Conservation (phyloP, 2,888 invertebrate genomes). For the Pimpla rufipes region DNA sequence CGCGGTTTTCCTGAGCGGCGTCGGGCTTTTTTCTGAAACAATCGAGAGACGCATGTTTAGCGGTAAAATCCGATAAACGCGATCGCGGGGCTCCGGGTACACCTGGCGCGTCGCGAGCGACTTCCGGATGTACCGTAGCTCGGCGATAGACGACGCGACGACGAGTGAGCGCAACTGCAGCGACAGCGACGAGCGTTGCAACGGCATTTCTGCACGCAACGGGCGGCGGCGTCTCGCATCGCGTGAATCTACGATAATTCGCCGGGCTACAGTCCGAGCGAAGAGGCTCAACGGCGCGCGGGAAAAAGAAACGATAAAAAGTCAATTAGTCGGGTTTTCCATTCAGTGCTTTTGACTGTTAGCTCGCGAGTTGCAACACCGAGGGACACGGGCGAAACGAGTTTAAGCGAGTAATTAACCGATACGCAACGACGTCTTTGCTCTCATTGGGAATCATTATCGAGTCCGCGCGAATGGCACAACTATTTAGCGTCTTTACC, state of each 20-base stretch:
- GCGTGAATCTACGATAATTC: constrained; percentile 6
- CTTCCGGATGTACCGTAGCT: constrained; percentile 20
- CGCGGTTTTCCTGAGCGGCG: constrained; percentile 78
- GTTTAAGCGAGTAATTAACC: neutral
- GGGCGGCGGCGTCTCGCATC: neutral
- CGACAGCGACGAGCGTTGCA: constrained; percentile 8
- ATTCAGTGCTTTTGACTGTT: neutral
- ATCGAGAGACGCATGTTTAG: constrained; percentile 44
- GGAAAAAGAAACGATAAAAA: neutral
- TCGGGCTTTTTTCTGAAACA: constrained; percentile 82
- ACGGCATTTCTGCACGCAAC: constrained; percentile 24
- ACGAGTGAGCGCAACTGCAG: neutral
- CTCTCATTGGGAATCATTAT: constrained; percentile 2
- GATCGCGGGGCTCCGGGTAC: neutral
- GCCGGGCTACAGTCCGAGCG: neutral
- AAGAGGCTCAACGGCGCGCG: neutral
- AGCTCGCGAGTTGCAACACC: neutral
- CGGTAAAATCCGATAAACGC: constrained; percentile 6
- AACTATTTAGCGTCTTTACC: neutral
- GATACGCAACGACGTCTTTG: neutral
- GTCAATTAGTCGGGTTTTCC: neutral
- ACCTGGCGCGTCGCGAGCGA: neutral
- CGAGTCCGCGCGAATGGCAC: neutral
- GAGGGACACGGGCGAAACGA: neutral
- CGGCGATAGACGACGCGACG: constrained; percentile 7